Conservation (phyloP, 1,140 invertebrate genomes). For the Tetragonula clypearis region DNA sequence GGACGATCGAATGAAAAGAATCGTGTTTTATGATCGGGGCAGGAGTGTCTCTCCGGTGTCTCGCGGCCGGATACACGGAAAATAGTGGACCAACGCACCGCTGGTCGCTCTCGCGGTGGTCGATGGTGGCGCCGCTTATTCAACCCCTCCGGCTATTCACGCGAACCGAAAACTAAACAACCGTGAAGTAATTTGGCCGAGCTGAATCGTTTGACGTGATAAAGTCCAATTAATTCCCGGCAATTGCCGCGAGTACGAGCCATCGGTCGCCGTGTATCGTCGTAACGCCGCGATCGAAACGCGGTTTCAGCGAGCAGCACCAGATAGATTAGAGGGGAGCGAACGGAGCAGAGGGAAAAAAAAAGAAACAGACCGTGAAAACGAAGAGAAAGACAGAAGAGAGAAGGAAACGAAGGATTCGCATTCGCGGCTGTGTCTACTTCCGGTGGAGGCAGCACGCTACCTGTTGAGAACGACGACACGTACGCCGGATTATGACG, state of each 20-base stretch:
- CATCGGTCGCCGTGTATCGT: conserved; percentile 35
- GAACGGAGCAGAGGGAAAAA: neutral
- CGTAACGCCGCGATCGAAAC: conserved; percentile 47
- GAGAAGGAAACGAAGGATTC: neutral
- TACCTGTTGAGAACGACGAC: conserved; percentile 10
- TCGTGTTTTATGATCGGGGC: conserved; percentile 27
- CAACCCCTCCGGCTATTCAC: conserved; percentile 51
- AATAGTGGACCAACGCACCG: conserved; percentile 33
- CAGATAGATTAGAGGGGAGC: neutral
- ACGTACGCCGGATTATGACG: neutral
- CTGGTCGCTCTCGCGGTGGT: conserved; percentile 1
- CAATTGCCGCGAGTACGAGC: conserved; percentile 43
- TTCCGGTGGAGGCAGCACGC: neutral
- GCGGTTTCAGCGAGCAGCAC: conserved; percentile 13
- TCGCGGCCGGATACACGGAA: neutral
- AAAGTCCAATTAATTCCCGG: conserved; percentile 66
- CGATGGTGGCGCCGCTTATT: conserved; percentile 45
- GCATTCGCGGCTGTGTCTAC: neutral
- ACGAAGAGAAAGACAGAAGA: neutral
- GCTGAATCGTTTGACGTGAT: conserved; percentile 66
- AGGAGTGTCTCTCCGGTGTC: neutral
- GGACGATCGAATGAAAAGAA: conserved; percentile 11
- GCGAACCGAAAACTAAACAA: conserved; percentile 66
- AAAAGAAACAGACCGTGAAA: too few species aligned
- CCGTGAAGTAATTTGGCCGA: conserved; percentile 62